These are phyloP conservation scores for Seladonia tumulorum DNA, from an alignment of 2,888 invertebrate species.

Conservation along the genomic window DNA sequence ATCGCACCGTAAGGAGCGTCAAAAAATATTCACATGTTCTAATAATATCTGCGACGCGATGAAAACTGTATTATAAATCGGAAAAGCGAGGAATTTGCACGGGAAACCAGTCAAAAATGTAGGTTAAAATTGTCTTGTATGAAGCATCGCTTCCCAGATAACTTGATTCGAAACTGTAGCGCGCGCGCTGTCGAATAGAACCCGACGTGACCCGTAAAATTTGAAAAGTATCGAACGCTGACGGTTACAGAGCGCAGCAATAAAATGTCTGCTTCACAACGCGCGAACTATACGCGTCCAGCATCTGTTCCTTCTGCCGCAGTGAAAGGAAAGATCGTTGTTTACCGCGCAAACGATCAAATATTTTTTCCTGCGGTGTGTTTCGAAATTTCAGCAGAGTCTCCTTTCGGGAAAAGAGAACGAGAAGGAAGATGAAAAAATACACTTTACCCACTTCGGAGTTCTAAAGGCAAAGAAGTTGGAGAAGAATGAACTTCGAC, in stretches of 20 bases:
- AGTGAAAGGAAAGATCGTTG: neutral
- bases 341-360: neutral
- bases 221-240: neutral
- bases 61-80: too few relatives aligned
- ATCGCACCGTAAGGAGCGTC: too few relatives aligned
- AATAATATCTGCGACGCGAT: too few relatives aligned
- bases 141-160: neutral
- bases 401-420: neutral
- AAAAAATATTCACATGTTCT: too few relatives aligned
- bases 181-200: neutral
- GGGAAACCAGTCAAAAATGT: neutral
- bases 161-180: neutral
- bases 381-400: neutral
- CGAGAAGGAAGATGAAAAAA: neutral
- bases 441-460: neutral
- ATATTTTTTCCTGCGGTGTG: neutral
- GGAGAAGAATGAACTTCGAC: neutral
- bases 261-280: neutral
- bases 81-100: neutral
- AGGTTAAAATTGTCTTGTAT: neutral
- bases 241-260: neutral
- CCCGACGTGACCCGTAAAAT: neutral
- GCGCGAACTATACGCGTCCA: neutral
- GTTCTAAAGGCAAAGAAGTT: neutral
- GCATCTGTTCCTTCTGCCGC: neutral